Evolutionary conservation across 2,797 vertebrate genomes (phyloP), one percentile per base, ranked within the genome.

Genomic region (Micropoecilia bifurca): DNA sequence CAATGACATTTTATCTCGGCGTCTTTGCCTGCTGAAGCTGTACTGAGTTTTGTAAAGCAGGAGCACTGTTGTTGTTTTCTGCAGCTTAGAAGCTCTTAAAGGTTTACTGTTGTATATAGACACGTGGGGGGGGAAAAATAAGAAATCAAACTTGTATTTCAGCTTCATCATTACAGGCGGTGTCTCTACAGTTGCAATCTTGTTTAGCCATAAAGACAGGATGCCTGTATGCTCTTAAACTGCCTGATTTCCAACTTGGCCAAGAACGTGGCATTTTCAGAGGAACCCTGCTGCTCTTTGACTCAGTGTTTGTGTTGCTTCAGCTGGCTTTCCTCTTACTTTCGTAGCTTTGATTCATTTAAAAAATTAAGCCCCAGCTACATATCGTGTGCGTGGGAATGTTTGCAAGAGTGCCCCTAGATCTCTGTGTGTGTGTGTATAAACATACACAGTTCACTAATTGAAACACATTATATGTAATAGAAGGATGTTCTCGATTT

Each of bases 261-360:
- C 82, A 41, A 83, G 28, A 81, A 18, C 25, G 75, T 76, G 8
- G 69, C 25, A 63, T 85, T 83, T 88, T 76, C 83, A 90, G 76
- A 82, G 63, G 48, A 75, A 73, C 55, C 90, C 88, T 63, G 81
- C 78, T 74, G 88, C 78, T 83, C 74, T 73, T 55, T 59, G 73
- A 85, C 74, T 86, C 74, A 71, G 4, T 76, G 79, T 83, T 85
- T 88, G 61, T 85, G 85, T 89, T 86, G 75, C 80, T 75, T 74
- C 82, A 85, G 76, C 80, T 80, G 69, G 77, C 57, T 84, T 88
- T 80, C 16, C 53, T 77, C 39, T 41, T 53, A 45, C 77, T 74
- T 86, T 83, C 71, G 80, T 78, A 71, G 71, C 57, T 90, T 85
- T 87, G 75, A 87, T 84, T 85, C 74, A 83, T 88, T 85, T 57